phyloP scores from a whole-genome alignment of 2,888 invertebrate genomes.

The Incurvaria masculella region DNA sequence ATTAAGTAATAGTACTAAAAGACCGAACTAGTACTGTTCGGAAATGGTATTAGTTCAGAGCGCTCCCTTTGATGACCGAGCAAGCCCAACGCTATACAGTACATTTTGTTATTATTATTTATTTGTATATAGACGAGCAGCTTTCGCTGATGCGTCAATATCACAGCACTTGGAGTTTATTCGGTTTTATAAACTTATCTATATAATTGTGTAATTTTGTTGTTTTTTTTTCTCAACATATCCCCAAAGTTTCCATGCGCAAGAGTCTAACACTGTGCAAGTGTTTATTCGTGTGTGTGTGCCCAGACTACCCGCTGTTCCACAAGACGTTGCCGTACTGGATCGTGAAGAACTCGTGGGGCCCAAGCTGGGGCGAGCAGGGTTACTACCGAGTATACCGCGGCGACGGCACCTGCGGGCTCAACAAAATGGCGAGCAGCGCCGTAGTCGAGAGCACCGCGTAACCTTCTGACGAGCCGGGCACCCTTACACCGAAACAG shows the following conservation, averaged over 20 bases:
- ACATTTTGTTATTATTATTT: too few relatives aligned
- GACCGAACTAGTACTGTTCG: too few relatives aligned
- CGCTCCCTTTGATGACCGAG: too few relatives aligned
- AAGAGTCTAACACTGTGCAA: conserved; percentile 9
- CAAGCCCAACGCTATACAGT: too few relatives aligned
- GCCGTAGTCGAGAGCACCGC: conserved; percentile 67
- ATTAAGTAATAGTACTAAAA: too few relatives aligned
- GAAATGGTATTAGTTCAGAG: too few relatives aligned
- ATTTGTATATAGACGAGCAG: too few relatives aligned
- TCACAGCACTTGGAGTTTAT: too few relatives aligned
- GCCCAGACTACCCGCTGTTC: conserved; percentile 74
- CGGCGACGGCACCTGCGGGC: conserved; percentile 93
- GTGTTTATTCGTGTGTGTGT: too few relatives aligned
- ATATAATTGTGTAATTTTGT: conserved; percentile 2
- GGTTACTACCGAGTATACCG: conserved; percentile 94
- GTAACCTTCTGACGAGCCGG: too few relatives aligned
- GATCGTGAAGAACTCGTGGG: conserved; percentile 97
- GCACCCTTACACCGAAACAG: too few relatives aligned
- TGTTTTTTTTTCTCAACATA: conserved; percentile 17
- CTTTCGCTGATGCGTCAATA: too few relatives aligned
- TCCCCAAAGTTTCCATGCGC: not conserved
- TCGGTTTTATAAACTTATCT: not conserved
- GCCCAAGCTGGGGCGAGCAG: conserved; percentile 85
- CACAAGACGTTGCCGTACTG: conserved; percentile 83
- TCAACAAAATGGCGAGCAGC: conserved; percentile 89